Evolutionary conservation across 2,113 vertebrate genomes (phyloP), one percentile per base, ranked within the genome.

Genomic region (Hyla sarda): DNA sequence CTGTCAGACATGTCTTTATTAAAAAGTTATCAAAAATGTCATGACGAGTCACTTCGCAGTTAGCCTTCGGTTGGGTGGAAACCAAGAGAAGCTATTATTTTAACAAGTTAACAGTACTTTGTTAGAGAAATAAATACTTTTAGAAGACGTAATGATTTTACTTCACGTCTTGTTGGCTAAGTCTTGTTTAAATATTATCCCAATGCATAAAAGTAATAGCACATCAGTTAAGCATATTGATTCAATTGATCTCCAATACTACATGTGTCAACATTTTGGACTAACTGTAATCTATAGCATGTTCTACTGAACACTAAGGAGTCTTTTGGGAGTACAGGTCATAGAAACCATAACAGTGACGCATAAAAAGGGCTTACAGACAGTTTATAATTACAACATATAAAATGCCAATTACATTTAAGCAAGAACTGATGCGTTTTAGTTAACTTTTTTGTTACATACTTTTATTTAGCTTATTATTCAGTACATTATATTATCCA

Each of bases 141-240:
- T 14, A 28, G 34, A 62, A 81, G 37, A 81, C 12, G 1, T 81
- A 81, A 81, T 81, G 78, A 81, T 81, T 81, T 81, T 81, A 81
- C 78, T 62, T 65, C 78, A 81, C 13, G 7, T 62, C 37, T 81
- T 12, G 32, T 62, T 65, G 34, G 56, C n/a, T 81, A 81, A 81
- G 34, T 65, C 78, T 65, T 81, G 78, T 65, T 82, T 82, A 82
- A 82, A 82, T 82, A 52, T 82, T 69, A 71, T 60, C 60, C 69
- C 45, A 14, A 45, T 82, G 62, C 80, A 71, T 82, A 69, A 65
- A 80, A 81, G 78, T 81, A 81, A 81, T 65, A 81, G 80, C 60
- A 52, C 62, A 82, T 69, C 60, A 82, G 80, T 82, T 82, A 82
- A 82, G 47, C 37, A 50, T 30, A 82, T 82, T 82, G 41, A 82